Conservation (phyloP, 2,113 vertebrate genomes). For the Cottus gobio region DNA sequence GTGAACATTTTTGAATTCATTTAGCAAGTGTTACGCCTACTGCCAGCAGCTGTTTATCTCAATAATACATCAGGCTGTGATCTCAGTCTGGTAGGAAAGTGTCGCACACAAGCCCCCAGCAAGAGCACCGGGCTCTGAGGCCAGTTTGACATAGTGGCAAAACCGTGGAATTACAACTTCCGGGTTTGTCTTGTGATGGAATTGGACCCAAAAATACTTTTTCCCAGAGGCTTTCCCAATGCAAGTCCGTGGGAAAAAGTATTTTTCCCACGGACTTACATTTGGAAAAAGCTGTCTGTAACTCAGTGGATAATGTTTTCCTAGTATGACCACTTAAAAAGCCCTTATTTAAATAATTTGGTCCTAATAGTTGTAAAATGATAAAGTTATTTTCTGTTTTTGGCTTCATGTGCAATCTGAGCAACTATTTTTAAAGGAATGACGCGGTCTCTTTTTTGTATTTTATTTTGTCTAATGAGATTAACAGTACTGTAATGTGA, state of each 20-base stretch:
- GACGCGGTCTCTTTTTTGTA: no score
- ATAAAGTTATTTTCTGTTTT: no score
- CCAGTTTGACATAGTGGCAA: background rate
- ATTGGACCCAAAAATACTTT: background rate
- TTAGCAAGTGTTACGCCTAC: background rate
- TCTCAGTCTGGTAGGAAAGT: background rate
- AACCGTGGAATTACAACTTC: background rate
- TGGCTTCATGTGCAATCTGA: no score
- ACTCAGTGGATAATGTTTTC: background rate
- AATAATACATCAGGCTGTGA: background rate
- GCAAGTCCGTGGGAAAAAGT: background rate
- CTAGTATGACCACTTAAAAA: background rate
- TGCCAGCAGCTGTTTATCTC: background rate
- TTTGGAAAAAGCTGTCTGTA: background rate
- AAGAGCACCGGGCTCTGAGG: background rate
- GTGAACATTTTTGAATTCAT: background rate
- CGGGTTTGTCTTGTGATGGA: background rate
- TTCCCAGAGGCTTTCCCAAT: background rate
- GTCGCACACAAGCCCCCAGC: background rate
- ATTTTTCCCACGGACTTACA: background rate
- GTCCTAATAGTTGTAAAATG: background rate
- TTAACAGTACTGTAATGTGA: no score
- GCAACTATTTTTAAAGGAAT: no score
- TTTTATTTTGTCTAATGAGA: no score
- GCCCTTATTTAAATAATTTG: background rate